Percentiles rank a stretch among this genome's conserved stretches.
phyloP scores from a whole-genome alignment of 2,113 vertebrate genomes.

The Ariopsis seemanni region DNA sequence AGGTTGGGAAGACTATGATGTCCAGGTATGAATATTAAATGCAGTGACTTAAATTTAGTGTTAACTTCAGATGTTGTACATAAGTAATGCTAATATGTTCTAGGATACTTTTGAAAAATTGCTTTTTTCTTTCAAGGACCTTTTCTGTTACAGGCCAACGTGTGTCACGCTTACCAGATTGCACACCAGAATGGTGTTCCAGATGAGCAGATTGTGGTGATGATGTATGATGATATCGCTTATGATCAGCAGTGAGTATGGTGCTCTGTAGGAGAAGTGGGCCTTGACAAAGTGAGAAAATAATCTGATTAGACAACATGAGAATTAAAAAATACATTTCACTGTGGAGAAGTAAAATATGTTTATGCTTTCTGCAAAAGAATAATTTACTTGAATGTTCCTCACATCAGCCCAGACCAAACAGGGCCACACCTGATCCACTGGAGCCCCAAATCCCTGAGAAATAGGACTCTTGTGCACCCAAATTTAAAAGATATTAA shows the following conservation, averaged over 20 bases:
- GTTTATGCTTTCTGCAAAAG: too few species aligned
- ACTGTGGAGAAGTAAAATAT: too few species aligned
- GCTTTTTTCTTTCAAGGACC: neutral
- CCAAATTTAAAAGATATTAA: too few species aligned
- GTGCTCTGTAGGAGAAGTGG: neutral
- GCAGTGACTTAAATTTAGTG: neutral
- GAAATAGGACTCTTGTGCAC: too few species aligned
- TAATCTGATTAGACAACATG: neutral
- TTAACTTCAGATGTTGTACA: neutral
- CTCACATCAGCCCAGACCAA: too few species aligned
- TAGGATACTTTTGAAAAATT: neutral
- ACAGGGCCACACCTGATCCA: too few species aligned
- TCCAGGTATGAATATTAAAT: neutral
- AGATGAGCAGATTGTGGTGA: too few species aligned
- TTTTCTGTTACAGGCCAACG: neutral
- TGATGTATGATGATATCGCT: too few species aligned
- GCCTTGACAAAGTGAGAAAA: neutral
- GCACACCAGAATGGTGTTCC: neutral
- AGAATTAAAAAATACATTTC: too few species aligned
- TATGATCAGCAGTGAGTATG: neutral
- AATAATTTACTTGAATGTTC: too few species aligned
- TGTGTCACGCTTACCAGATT: neutral
- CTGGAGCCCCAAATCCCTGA: too few species aligned
- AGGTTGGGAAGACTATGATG: neutral
- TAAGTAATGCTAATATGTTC: neutral